Conservation (phyloP, 2,797 vertebrate genomes). For the Podarcis siculus region DNA sequence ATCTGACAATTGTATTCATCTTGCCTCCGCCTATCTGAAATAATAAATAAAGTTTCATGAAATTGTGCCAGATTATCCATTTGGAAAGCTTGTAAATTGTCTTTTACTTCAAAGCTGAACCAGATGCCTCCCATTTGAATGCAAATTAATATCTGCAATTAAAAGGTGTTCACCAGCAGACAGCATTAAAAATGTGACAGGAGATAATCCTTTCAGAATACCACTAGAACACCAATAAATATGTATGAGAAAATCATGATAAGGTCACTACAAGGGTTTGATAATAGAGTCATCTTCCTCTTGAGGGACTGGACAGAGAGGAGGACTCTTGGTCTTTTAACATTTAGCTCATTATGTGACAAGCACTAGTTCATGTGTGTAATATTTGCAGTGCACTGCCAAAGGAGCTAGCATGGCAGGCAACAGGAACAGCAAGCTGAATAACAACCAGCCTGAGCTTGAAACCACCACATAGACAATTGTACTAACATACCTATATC, state of each 20-base stretch:
- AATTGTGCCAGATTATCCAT: conserved; percentile 3
- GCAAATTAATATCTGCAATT: conserved; percentile 37
- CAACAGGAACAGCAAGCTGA: neutral
- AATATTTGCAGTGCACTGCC: neutral
- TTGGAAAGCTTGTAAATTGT: neutral
- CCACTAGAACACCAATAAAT: conserved; percentile 19
- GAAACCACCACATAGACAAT: neutral
- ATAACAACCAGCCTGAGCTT: neutral
- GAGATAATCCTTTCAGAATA: conserved; percentile 17
- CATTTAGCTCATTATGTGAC: conserved; percentile 17
- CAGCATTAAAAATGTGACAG: conserved; percentile 17
- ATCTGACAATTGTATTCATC: neutral
- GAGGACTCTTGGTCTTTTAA: conserved; percentile 13
- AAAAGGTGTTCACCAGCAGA: conserved; percentile 19
- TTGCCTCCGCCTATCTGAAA: neutral
- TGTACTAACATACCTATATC: neutral
- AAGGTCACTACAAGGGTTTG: conserved; percentile 32
- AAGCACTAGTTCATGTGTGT: neutral
- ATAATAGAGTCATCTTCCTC: conserved; percentile 27
- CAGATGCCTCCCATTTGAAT: conserved; percentile 21
- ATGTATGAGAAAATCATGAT: conserved; percentile 34
- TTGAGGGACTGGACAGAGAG: neutral
- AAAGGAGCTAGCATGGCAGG: neutral
- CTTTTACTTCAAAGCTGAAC: conserved; percentile 8
- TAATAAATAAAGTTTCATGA: neutral